phyloP scores from a whole-genome alignment of 2,113 vertebrate genomes.

The Rostratula benghalensis region DNA sequence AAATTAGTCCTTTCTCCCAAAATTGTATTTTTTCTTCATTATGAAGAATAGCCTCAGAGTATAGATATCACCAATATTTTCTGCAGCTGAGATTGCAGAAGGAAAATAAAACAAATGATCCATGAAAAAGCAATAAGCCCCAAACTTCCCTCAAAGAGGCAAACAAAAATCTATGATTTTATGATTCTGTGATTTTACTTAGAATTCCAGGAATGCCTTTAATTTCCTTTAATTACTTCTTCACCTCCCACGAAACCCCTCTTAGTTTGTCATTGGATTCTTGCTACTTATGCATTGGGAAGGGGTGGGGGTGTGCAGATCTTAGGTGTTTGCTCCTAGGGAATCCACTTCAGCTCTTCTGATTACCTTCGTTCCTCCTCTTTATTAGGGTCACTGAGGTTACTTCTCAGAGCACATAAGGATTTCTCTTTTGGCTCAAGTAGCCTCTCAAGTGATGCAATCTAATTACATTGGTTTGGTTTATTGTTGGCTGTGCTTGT shows the following conservation, averaged over 20 bases:
- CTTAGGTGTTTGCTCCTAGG: neutral
- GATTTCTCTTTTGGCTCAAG: slow-evolving; percentile 8
- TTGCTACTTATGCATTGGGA: neutral
- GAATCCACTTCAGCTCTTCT: neutral
- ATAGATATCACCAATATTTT: neutral
- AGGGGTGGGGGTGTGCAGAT: neutral
- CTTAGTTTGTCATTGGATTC: neutral
- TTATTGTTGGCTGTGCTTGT: neutral
- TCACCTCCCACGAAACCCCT: neutral
- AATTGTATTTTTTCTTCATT: neutral
- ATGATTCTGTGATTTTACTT: neutral
- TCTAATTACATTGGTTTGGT: neutral
- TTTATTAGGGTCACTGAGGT: neutral
- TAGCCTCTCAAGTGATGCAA: neutral
- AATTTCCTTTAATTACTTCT: neutral
- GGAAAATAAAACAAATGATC: neutral
- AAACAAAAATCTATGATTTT: neutral
- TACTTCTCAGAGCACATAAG: neutral
- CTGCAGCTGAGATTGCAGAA: neutral
- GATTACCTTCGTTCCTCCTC: neutral
- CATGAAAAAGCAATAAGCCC: neutral
- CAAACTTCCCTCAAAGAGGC: neutral
- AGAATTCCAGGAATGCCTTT: neutral
- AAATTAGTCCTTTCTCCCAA: neutral
- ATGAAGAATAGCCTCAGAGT: neutral